A percentile compares a stretch with the other conserved stretches of the same genome.
Conservation (phyloP, 92 coral and sea anemone genomes). For the Chrysogorgia sp. region DNA sequence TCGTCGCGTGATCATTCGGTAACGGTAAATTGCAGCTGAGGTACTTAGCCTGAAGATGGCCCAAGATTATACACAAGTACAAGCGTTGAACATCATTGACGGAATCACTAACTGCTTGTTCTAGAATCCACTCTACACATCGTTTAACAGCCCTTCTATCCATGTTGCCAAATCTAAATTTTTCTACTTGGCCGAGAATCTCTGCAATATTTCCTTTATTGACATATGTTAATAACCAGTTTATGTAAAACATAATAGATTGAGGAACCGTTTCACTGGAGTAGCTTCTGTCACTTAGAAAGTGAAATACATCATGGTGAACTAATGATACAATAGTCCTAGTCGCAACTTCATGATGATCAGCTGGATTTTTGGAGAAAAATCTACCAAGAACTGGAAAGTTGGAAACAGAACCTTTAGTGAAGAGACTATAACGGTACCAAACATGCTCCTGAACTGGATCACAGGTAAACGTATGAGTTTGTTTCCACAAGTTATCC, state of each 20-base stretch:
- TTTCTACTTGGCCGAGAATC: slow-evolving; percentile 1
- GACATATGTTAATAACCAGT: neutral
- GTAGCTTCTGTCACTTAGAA: neutral
- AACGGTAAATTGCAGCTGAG: neutral
- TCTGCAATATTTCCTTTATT: slow-evolving; percentile 1
- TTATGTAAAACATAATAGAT: slow-evolving; percentile 16
- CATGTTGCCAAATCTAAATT: neutral
- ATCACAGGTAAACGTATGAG: neutral
- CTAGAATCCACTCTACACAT: slow-evolving; percentile 9
- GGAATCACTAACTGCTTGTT: neutral
- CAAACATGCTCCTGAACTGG: neutral
- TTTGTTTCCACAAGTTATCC: neutral
- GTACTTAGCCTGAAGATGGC: neutral
- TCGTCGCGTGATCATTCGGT: neutral
- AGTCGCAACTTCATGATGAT: neutral
- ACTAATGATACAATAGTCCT: neutral
- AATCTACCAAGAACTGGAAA: slow-evolving; percentile 8
- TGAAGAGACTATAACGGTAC: slow-evolving; percentile 7
- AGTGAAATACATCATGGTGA: slow-evolving; percentile 73
- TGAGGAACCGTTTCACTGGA: slow-evolving; percentile 1
- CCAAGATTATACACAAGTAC: slow-evolving; percentile 16
- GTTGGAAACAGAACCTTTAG: neutral
- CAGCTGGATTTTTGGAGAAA: neutral
- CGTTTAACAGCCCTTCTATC: neutral
- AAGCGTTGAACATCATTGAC: slow-evolving; percentile 3